Conservation (phyloP, 2,797 vertebrate genomes). For the Esox lucius region DNA sequence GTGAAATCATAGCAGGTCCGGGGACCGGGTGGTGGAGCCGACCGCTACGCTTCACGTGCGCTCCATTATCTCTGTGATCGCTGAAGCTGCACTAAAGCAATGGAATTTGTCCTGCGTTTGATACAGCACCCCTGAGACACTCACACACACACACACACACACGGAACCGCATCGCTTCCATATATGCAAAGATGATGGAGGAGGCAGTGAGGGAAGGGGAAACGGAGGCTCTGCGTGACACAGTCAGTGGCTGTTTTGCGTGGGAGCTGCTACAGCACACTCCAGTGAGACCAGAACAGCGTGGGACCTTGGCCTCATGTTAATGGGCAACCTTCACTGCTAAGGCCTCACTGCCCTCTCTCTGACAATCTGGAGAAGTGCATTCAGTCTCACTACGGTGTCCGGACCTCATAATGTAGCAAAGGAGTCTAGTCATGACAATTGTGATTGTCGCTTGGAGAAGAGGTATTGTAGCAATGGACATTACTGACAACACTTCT, state of each 20-base stretch:
- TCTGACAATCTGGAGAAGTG: constrained; percentile 43
- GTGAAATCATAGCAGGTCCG: constrained; percentile 40
- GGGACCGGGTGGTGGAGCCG: constrained; percentile 4
- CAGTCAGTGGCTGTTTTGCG: constrained; percentile 18
- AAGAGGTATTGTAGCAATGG: not conserved
- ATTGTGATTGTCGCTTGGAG: constrained; percentile 17
- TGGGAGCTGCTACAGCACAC: constrained; percentile 43
- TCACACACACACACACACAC: not conserved
- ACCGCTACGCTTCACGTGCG: constrained; percentile 14
- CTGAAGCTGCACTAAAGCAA: constrained; percentile 53
- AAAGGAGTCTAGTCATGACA: not conserved
- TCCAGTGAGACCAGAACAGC: constrained; percentile 52
- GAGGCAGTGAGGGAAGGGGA: not conserved
- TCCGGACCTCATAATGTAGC: constrained; percentile 15
- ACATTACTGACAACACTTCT: constrained; percentile 13
- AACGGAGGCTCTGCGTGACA: not conserved
- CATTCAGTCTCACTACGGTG: constrained; percentile 36
- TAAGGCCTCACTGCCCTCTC: constrained; percentile 42
- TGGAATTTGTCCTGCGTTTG: constrained; percentile 48
- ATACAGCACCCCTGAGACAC: constrained; percentile 41
- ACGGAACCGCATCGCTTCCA: constrained; percentile 31
- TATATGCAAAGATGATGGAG: constrained; percentile 38
- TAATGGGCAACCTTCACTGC: constrained; percentile 52
- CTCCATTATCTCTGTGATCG: constrained; percentile 60
- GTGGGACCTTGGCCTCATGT: constrained; percentile 45